phyloP scores from a whole-genome alignment of 1,140 invertebrate genomes.

The Sarcophaga peregrina region DNA sequence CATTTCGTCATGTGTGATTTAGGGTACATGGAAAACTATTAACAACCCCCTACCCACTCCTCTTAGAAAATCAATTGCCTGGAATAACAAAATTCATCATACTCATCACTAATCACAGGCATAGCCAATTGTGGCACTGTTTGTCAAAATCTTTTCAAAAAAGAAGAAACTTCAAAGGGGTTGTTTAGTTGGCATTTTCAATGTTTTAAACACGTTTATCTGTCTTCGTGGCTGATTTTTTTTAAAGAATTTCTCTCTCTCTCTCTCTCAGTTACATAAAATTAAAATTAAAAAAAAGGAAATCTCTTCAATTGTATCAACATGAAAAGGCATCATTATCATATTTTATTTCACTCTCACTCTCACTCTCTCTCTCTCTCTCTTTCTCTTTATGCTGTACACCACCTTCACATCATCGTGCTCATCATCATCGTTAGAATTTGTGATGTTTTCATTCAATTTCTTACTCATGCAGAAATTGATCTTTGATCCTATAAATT shows the following conservation, averaged over 20 bases:
- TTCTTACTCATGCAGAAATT: neutral
- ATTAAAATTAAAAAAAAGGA: too few relatives aligned
- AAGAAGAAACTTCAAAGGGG: neutral
- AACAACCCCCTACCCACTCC: neutral
- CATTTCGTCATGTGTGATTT: neutral
- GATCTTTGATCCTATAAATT: slow-evolving; percentile 21
- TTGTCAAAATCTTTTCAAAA: neutral
- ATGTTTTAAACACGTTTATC: neutral
- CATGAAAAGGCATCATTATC: slow-evolving; percentile 16
- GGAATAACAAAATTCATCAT: slow-evolving; percentile 36
- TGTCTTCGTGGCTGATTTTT: too few relatives aligned
- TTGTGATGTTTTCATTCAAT: neutral
- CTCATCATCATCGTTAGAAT: too few relatives aligned
- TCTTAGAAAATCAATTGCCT: slow-evolving; percentile 27
- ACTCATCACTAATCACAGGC: neutral
- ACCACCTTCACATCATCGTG: neutral
- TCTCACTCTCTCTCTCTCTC: neutral
- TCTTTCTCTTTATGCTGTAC: neutral
- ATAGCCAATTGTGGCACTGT: neutral
- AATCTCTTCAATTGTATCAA: neutral
- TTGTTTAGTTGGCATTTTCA: slow-evolving; percentile 22
- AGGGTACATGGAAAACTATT: neutral
- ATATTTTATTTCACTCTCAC: neutral
- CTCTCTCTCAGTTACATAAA: too few relatives aligned
- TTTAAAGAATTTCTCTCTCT: too few relatives aligned